Evolutionary conservation across 1,140 invertebrate species (phyloP).

Genomic region (Papilio helenus): DNA sequence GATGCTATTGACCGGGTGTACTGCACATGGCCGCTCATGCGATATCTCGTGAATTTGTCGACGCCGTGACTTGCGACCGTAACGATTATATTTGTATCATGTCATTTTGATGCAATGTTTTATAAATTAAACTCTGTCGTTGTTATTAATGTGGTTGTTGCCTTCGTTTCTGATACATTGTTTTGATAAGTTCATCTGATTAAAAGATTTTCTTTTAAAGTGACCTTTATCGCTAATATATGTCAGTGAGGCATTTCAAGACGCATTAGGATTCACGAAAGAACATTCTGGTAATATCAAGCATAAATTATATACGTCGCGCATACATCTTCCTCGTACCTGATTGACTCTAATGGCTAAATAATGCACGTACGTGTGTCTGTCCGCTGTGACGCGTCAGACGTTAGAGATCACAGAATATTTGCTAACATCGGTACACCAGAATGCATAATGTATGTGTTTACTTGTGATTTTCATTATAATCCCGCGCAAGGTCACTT

Average conservation of each 20-base stretch:
- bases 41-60: slow-evolving; percentile 25
- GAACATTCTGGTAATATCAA: slow-evolving; percentile 4
- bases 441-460: slow-evolving; percentile 20
- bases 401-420: slow-evolving; percentile 13
- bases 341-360: slow-evolving; percentile 39
- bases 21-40: slow-evolving; percentile 21
- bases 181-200: background rate
- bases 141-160: slow-evolving; percentile 2
- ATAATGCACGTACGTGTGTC: slow-evolving; percentile 26
- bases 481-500: slow-evolving; percentile 38
- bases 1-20: slow-evolving; percentile 1
- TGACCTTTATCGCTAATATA: background rate
- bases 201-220: background rate
- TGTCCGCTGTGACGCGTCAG: background rate
- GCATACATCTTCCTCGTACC: slow-evolving; percentile 27
- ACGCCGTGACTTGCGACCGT: slow-evolving; percentile 25
- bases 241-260: background rate
- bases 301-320: slow-evolving; percentile 16
- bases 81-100: slow-evolving; percentile 21
- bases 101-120: slow-evolving; percentile 17
- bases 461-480: slow-evolving; percentile 38
- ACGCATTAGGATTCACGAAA: background rate
- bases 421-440: slow-evolving; percentile 18
- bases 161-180: background rate
- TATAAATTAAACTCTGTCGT: background rate